These are phyloP conservation scores for Anguilla rostrata DNA, from an alignment of 2,113 vertebrate genomes.

Conservation along the genomic window DNA sequence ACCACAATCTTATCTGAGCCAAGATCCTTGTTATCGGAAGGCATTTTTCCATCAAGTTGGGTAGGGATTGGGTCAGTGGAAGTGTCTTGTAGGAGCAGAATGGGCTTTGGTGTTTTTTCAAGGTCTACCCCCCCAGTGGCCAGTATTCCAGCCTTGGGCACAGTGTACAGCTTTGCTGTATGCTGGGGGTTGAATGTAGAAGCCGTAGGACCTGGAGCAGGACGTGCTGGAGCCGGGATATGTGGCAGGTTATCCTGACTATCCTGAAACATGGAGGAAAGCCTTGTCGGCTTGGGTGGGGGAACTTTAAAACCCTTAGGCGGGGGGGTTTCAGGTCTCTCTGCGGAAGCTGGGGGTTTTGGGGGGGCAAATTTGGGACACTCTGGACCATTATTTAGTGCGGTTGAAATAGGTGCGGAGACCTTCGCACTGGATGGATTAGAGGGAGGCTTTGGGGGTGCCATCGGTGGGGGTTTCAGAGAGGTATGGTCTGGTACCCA, in stretches of 20 bases:
- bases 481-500: slow-evolving; percentile 49
- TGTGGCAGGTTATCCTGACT: slow-evolving; percentile 50
- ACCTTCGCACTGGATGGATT: slow-evolving; percentile 55
- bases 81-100: slow-evolving; percentile 64
- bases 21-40: slow-evolving; percentile 22
- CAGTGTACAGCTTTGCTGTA: slow-evolving; percentile 63
- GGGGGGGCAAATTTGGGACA: slow-evolving; percentile 61
- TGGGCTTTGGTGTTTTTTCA: slow-evolving; percentile 56
- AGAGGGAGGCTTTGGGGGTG: slow-evolving; percentile 63
- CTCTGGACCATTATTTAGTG: slow-evolving; percentile 31
- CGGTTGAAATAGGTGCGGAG: slow-evolving; percentile 51
- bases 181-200: slow-evolving; percentile 75
- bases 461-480: slow-evolving; percentile 62
- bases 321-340: slow-evolving; percentile 67
- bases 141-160: slow-evolving; percentile 51
- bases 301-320: slow-evolving; percentile 56
- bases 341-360: slow-evolving; percentile 46
- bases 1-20: not conserved
- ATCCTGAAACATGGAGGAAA: slow-evolving; percentile 56
- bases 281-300: slow-evolving; percentile 64
- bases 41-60: slow-evolving; percentile 43
- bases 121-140: slow-evolving; percentile 36
- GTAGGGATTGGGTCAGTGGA: slow-evolving; percentile 36
- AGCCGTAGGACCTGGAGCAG: slow-evolving; percentile 37
- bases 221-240: slow-evolving; percentile 48